Evolutionary conservation across 2,797 vertebrate genomes (phyloP), one percentile per base, ranked within the genome.

Genomic region (Erpetoichthys calabaricus): DNA sequence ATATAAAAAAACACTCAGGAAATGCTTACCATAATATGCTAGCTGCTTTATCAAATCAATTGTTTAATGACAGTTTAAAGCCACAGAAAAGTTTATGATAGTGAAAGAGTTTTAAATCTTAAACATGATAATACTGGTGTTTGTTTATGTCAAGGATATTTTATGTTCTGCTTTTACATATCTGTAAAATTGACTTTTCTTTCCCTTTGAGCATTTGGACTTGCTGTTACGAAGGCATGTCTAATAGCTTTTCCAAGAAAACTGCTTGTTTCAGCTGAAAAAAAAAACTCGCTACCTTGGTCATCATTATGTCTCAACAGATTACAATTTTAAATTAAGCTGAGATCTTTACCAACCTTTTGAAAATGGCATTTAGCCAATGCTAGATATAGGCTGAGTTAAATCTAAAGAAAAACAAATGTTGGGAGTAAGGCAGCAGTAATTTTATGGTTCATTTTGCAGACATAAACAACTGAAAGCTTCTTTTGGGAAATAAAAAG

Each of bases 311-410:
- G 5, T 51, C 8, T 25, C 41, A n/a, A 25, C 41, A 25, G 41
- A 51, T 51, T 51, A 9, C 50, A 51, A 51, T 51, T 51, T 51
- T 25, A 51, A 51, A 6, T 51, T 6, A 51, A 51, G 50, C 8
- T 51, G 50, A 51, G 8, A 51, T 5, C 4, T 9, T 51, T 51
- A 9, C 50, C 8, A 25, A 25, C 9, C 50, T 6, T 51, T 51
- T 51, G 50, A 51, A 6, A 51, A 2, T 5, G 5, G 50, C n/a
- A 9, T 25, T 25, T 25, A 25, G 25, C 25, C 50, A 9, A 5
- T 51, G 50, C 4, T 25, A 51, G 50, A 5, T 25, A 51, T 25
- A 51, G 50, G 5, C 3, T 25, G 9, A 6, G 8, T 5, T n/a
- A 51, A 51, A 9, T 3, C 50, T 9, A 6, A 51, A 9, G 41